Conservation (phyloP, 2,797 vertebrate species). For the Cryptoprocta ferox region DNA sequence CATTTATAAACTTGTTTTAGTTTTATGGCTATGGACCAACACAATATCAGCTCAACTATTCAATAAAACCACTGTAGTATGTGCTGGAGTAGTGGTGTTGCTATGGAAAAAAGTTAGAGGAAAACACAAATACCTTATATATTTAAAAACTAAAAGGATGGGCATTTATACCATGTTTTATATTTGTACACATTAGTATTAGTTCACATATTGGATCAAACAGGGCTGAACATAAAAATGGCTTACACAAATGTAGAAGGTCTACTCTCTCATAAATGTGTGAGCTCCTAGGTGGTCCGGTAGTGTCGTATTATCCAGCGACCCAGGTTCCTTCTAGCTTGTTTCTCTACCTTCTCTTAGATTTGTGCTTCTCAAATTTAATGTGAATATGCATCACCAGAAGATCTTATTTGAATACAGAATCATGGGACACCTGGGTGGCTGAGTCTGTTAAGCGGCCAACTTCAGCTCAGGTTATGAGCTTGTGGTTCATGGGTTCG, state of each 20-base stretch:
- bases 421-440: no score
- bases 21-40: conserved; percentile 11
- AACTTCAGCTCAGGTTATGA: no score
- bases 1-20: conserved; percentile 35
- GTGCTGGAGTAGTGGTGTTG: neutral
- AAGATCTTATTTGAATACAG: neutral
- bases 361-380: neutral
- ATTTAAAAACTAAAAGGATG: neutral
- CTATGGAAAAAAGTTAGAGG: neutral
- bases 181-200: neutral
- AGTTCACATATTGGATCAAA: neutral
- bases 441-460: no score
- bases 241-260: neutral
- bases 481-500: no score
- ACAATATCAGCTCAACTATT: neutral
- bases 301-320: neutral
- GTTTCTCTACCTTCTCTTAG: neutral
- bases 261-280: neutral
- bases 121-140: neutral
- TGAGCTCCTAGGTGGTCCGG: neutral
- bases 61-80: neutral
- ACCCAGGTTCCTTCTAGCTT: neutral
- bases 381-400: neutral
- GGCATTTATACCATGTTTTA: neutral
- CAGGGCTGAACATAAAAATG: neutral